A percentile compares a stretch with the other conserved stretches of the same genome.
These are phyloP conservation scores for Agraylea sexmaculata DNA, from an alignment of 1,140 invertebrate genomes.

Conservation along the genomic window DNA sequence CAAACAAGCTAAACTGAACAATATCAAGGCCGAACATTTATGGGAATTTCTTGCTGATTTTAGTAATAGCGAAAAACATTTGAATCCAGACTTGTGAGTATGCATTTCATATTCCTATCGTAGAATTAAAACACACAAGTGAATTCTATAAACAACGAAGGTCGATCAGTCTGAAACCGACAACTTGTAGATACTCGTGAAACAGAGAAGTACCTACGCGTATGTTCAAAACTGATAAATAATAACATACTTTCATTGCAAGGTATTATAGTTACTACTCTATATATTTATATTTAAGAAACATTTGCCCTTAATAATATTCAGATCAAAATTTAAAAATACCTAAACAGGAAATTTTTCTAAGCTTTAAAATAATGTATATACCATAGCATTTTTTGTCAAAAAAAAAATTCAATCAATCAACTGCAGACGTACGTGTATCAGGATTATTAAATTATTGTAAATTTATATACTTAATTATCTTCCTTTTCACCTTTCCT, in stretches of 20 bases:
- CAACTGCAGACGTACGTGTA: too few relatives aligned
- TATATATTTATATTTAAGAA: too few relatives aligned
- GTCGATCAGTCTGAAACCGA: slow-evolving; percentile 3
- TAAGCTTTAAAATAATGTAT: neutral
- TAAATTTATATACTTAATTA: slow-evolving; percentile 5
- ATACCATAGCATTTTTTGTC: neutral
- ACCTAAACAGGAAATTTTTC: neutral
- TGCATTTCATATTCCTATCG: neutral
- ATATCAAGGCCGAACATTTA: slow-evolving; percentile 44
- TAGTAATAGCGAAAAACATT: slow-evolving; percentile 49
- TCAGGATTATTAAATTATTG: neutral
- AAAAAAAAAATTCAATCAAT: neutral
- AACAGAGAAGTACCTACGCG: too few relatives aligned
- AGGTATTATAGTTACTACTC: neutral
- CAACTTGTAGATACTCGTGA: slow-evolving; percentile 2
- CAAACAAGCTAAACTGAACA: slow-evolving; percentile 34
- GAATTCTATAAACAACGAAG: slow-evolving; percentile 2
- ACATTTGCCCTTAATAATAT: too few relatives aligned
- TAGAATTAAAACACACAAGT: neutral
- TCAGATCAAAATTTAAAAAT: too few relatives aligned
- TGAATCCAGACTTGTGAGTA: slow-evolving; percentile 63
- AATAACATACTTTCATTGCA: neutral
- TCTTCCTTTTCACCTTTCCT: slow-evolving; percentile 4
- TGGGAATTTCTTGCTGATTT: slow-evolving; percentile 67
- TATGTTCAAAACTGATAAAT: neutral